These are phyloP conservation scores for Rhabdomys pumilio DNA, from an alignment of 2,797 vertebrate species.

Conservation along the genomic window DNA sequence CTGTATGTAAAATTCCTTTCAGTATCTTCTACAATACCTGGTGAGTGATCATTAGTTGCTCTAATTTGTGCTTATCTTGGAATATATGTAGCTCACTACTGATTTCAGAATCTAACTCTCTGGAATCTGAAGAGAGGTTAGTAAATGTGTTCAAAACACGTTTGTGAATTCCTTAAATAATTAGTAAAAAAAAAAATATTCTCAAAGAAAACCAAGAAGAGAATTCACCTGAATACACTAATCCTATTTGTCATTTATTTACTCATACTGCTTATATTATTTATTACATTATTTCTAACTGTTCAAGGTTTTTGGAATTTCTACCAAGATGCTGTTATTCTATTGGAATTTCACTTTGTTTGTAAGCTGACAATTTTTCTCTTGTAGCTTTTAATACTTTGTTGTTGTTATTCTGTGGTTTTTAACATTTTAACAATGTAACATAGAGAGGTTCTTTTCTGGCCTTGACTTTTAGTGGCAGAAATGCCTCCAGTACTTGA, in stretches of 20 bases:
- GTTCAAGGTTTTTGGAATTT: not conserved
- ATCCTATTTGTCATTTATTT: not conserved
- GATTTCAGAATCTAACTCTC: not conserved
- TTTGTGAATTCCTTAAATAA: not conserved
- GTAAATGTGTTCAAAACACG: not conserved
- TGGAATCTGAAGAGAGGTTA: not conserved
- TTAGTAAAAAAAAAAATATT: not conserved
- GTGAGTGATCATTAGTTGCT: not conserved
- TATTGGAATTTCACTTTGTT: not conserved
- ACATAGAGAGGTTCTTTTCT: not conserved
- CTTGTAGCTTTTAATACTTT: constrained; percentile 5
- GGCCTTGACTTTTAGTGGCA: not conserved
- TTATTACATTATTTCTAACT: not conserved
- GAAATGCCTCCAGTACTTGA: not conserved
- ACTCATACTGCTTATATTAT: not conserved
- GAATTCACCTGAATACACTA: not conserved
- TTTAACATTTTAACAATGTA: not conserved
- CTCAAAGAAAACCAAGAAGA: not conserved
- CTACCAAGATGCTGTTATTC: not conserved
- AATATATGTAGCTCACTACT: not conserved
- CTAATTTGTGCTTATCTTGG: not conserved
- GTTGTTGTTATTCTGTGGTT: not conserved
- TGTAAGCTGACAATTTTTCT: not conserved
- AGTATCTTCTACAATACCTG: not conserved
- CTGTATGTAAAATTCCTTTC: not conserved